A percentile compares a stretch with the other conserved stretches of the same genome.
Conservation (phyloP, 2,113 vertebrate species). For the Nanorana parkeri region DNA sequence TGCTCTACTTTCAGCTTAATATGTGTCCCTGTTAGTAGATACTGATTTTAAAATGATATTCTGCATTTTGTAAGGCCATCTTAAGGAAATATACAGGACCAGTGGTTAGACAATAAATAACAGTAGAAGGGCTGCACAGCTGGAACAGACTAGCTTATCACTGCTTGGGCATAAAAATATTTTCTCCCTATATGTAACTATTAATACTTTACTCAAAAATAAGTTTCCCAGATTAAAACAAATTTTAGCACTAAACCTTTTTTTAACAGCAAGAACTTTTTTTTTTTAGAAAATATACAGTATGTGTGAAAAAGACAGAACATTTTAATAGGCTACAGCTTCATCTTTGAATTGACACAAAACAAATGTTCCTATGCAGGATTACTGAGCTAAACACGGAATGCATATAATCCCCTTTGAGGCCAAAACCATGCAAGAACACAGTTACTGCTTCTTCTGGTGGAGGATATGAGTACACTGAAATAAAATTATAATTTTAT, state of each 20-base stretch:
- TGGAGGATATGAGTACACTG: constrained; percentile 13
- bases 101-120: too few relatives aligned
- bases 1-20: too few relatives aligned
- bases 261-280: not conserved
- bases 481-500: constrained; percentile 29
- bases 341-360: constrained; percentile 43
- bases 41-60: too few relatives aligned
- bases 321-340: constrained; percentile 20
- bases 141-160: too few relatives aligned
- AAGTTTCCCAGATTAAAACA: not conserved
- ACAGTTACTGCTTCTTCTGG: constrained; percentile 25
- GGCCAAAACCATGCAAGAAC: constrained; percentile 9
- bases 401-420: constrained; percentile 37
- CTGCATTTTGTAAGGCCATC: too few relatives aligned
- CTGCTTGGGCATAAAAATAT: too few relatives aligned
- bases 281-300: not conserved
- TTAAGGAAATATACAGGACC: too few relatives aligned
- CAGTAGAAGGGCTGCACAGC: too few relatives aligned
- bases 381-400: constrained; percentile 27
- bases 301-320: not conserved
- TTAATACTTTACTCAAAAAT: too few relatives aligned
- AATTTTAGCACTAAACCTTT: not conserved
- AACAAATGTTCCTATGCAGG: constrained; percentile 34
- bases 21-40: too few relatives aligned
- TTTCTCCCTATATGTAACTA: too few relatives aligned